Base-by-base conservation (phyloP, 2,888 invertebrate genomes). In the Plebejus argus region DNA sequence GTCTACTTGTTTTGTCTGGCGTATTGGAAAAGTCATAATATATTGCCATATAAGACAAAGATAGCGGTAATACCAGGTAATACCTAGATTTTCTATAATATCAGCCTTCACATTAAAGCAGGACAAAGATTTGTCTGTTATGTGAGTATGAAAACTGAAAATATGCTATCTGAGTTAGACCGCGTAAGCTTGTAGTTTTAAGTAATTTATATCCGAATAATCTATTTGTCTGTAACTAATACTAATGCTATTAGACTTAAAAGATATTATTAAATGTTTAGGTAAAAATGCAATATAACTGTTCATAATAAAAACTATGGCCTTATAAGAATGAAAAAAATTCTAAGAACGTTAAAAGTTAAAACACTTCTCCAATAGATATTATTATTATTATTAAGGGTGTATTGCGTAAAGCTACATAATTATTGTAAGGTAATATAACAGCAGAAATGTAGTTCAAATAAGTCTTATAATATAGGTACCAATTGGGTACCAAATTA, bases 121-220 rank as follows among this genome's bases (percentile, higher is more conserved):
- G 39, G 39, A 10, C 35, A 35, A 35, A 35, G 7, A n/a, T 35
- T 35, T 35, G 35, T 35, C 7, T 5, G 35, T 35, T 35, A 8
- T 35, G 39, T 39, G 8, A 56, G 56, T 56, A n/a, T 7, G 8
- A 61, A 61, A 61, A 61, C 58, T 20, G 3, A 20, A 58, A 66
- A 66, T 3, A 66, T 12, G 12, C 3, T 6, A 28, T 12, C 58
- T 8, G 20, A 28, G 61, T 28, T 15, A 66, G 15, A 5, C 28
- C 66, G 6, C 28, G 66, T 18, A 15, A 15, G 28, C 66, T 20
- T 28, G 23, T 72, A 72, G 45, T 45, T 72, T 18, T 74, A 20
- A 45, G 72, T 72, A 53, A 53, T 49, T 53, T 74, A 53, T 74
- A 53, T 74, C 33, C 28, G 49, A 74, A 53, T 23, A 74, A 49